These are phyloP conservation scores for Cochlearius cochlearius DNA, from an alignment of 2,113 vertebrate genomes.

Conservation along the genomic window DNA sequence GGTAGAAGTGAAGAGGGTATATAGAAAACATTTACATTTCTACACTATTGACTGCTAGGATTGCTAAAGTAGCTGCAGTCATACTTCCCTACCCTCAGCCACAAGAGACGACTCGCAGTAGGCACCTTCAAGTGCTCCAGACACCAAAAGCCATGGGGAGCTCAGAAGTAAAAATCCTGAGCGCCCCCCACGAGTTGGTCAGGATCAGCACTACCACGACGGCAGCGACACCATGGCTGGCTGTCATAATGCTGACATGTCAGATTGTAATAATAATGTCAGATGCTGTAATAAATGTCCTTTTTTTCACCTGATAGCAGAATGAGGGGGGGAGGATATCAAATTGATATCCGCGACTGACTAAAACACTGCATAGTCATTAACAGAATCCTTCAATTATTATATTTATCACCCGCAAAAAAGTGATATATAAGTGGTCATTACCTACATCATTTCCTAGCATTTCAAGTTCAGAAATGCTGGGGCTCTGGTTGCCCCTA, in stretches of 20 bases:
- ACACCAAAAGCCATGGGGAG: fast-evolving
- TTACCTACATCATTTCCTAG: neutral
- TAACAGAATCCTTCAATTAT: neutral
- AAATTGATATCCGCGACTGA: neutral
- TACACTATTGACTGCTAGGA: neutral
- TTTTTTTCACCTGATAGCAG: neutral
- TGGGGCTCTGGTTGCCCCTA: neutral
- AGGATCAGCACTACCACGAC: fast-evolving
- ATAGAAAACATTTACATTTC: neutral
- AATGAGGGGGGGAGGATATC: neutral
- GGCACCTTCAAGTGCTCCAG: neutral
- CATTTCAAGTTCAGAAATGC: neutral
- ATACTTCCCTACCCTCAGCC: neutral
- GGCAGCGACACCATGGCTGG: neutral
- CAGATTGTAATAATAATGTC: no score
- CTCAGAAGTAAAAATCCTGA: neutral
- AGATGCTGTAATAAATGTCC: neutral
- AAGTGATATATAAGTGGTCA: neutral
- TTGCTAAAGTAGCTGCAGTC: neutral
- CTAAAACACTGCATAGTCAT: neutral
- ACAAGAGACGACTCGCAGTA: neutral
- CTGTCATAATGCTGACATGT: no score
- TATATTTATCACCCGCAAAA: neutral
- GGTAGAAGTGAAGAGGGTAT: neutral
- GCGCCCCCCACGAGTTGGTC: fast-evolving